Percentiles rank a stretch among this genome's conserved stretches.
Evolutionary conservation across 2,888 invertebrate genomes (phyloP).

Genomic region (Hirtodrosophila alboralis): DNA sequence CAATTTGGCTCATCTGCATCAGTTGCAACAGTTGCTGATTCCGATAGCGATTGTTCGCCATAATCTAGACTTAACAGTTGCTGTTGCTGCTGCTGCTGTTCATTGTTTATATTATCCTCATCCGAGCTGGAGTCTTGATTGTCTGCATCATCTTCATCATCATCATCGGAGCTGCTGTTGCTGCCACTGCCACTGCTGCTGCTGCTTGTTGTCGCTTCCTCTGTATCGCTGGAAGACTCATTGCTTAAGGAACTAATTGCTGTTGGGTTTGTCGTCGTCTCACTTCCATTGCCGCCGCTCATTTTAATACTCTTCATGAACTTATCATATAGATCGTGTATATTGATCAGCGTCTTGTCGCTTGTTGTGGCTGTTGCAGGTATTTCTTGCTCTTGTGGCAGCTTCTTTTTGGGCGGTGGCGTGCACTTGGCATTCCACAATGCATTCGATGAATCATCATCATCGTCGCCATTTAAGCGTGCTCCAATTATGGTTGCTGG

Average conservation of each 20-base stretch:
- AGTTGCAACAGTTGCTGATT: constrained; percentile 1
- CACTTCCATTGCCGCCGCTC: constrained; percentile 37
- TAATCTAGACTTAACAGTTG: constrained; percentile 14
- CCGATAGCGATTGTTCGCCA: constrained; percentile 20
- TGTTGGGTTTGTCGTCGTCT: constrained; percentile 36
- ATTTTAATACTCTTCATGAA: constrained; percentile 82
- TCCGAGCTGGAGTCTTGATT: constrained; percentile 38
- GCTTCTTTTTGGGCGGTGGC: constrained; percentile 60
- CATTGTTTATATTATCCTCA: constrained; percentile 18
- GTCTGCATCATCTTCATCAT: constrained; percentile 14
- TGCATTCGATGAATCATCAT: constrained; percentile 69
- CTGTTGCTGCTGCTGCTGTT: constrained; percentile 22
- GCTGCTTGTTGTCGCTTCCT: constrained; percentile 38
- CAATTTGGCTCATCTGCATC: constrained; percentile 36
- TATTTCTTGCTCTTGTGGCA: constrained; percentile 10
- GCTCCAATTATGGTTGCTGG: background rate
- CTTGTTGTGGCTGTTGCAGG: background rate
- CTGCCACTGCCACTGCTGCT: constrained; percentile 47
- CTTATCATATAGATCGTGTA: constrained; percentile 82
- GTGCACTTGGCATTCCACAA: constrained; percentile 69
- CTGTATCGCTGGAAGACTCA: constrained; percentile 63
- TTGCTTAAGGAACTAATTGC: constrained; percentile 61
- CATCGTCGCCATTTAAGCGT: constrained; percentile 47
- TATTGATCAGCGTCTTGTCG: constrained; percentile 64
- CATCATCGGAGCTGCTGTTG: constrained; percentile 40